Evolutionary conservation across 2,888 invertebrate genomes (phyloP), one percentile per base, ranked within the genome.

Genomic region (Acrobeloides nanus): DNA sequence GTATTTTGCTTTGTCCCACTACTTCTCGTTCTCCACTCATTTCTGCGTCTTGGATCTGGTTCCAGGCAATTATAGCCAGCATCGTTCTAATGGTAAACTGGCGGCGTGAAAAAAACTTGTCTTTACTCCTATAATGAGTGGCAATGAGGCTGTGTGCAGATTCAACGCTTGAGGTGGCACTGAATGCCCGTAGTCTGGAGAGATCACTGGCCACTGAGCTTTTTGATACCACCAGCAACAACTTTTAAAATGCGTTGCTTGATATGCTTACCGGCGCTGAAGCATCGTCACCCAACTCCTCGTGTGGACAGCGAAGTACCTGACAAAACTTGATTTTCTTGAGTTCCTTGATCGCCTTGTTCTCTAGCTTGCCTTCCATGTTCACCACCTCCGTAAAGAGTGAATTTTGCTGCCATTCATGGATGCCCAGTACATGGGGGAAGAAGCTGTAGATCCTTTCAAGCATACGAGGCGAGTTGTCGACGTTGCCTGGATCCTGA

Each of bases 1-100:
- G 6, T 4, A 6, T 5, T 4, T 7, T 20, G 33, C 33, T 33
- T 4, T 5, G 18, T 4, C 33, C 6, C 20, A 5, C 4, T 20
- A 33, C 33, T 4, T 5, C 4, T 20, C 33, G 4, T 33, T 33
- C 33, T 33, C 33, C 33, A 33, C 6, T 33, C 33, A 33, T 7
- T 20, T 33, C 33, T 5, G 33, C 33, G 4, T 33, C 33, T 6
- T 33, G 33, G 6, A 33, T 33, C 4, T 20, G 33, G 6, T 33
- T 33, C 33, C 33, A 33, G 4, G 33, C 33, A 6, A 33, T 33
- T 17, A 33, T 33, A 20, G 33, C 33, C 33, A 33, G 33, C 33
- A 33, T 33, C 20, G 33, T 33, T 33, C 33, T 33, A 33, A 6
- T 18, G 6, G 4, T 33, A 33, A 33, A 33, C 4, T 33, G 33